Evolutionary conservation across 2,797 vertebrate species (phyloP).

Genomic region (Catharus ustulatus): DNA sequence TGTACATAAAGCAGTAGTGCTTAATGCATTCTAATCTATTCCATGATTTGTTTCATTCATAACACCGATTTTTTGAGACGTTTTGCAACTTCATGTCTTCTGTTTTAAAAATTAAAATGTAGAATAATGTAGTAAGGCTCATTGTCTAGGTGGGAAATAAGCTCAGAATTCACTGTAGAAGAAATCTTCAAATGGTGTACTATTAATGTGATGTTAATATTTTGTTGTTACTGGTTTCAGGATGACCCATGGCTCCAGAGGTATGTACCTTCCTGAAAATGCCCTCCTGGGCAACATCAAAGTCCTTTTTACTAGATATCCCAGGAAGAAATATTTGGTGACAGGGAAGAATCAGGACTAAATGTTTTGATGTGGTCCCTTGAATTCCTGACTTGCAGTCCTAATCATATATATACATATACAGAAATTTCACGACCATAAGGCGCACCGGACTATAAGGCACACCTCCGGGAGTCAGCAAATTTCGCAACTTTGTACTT

Average conservation of each 20-base stretch:
- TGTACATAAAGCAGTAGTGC: background rate
- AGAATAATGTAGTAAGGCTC: background rate
- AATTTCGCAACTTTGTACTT: no score
- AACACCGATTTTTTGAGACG: background rate
- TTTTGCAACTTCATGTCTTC: background rate
- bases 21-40: slow-evolving; percentile 28
- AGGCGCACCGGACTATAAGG: no score
- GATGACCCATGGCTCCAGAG: background rate
- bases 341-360: background rate
- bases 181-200: background rate
- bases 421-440: no score
- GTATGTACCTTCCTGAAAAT: background rate
- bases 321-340: background rate
- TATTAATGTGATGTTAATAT: background rate
- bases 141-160: background rate
- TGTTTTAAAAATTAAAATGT: background rate
- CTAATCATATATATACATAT: background rate
- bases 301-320: background rate
- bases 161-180: background rate
- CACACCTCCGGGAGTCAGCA: no score
- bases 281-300: background rate
- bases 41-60: slow-evolving; percentile 23
- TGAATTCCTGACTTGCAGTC: background rate
- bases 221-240: background rate
- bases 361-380: background rate